phyloP scores from a whole-genome alignment of 2,888 invertebrate genomes.

The Melieria crassipennis region DNA sequence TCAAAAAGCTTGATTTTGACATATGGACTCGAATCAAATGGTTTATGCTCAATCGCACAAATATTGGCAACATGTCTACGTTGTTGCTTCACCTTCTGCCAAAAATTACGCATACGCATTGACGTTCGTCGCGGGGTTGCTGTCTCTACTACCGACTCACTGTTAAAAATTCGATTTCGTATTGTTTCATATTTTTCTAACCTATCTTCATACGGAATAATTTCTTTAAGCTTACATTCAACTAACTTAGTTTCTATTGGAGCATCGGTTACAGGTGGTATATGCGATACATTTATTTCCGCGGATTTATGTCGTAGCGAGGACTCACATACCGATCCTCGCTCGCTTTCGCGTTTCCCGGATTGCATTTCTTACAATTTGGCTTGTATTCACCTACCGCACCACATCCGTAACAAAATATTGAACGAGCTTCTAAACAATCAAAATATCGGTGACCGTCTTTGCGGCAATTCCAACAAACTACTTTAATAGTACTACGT shows the following conservation, averaged over 20 bases:
- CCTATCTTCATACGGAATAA: slow-evolving; percentile 21
- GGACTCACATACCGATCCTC: too few species aligned
- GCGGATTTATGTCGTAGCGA: too few species aligned
- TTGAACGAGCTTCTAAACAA: too few species aligned
- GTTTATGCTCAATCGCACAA: slow-evolving; percentile 6
- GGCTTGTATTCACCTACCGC: too few species aligned
- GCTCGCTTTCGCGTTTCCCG: too few species aligned
- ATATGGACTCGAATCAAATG: slow-evolving; percentile 33
- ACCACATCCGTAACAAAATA: too few species aligned
- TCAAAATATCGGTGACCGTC: too few species aligned
- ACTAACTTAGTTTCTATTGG: not conserved
- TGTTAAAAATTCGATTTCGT: slow-evolving; percentile 24
- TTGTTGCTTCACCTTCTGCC: slow-evolving; percentile 17
- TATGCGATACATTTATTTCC: too few species aligned
- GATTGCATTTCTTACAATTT: too few species aligned
- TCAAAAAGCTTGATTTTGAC: slow-evolving; percentile 27
- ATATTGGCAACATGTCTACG: slow-evolving; percentile 8
- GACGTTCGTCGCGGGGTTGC: not conserved
- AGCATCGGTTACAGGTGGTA: too few species aligned
- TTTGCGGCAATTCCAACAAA: too few species aligned
- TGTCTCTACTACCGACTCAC: not conserved
- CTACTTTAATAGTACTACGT: too few species aligned
- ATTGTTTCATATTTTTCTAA: slow-evolving; percentile 19
- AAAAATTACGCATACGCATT: slow-evolving; percentile 16
- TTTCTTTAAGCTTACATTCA: not conserved